These are phyloP conservation scores for Copidosoma floridanum DNA, from an alignment of 1,140 invertebrate genomes.

Conservation along the genomic window DNA sequence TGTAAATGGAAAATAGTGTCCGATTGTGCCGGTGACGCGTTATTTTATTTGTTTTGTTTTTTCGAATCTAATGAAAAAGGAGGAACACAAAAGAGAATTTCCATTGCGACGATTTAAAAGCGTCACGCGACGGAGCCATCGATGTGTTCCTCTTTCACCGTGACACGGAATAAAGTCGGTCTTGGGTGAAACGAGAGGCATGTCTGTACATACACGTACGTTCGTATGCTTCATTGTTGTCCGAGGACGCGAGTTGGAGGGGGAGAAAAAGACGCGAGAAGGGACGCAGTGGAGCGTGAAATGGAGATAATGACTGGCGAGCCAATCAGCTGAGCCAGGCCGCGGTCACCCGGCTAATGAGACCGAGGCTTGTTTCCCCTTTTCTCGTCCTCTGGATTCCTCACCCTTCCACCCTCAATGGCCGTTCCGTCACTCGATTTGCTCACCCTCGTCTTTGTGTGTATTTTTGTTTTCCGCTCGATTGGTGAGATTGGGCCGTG, in stretches of 20 bases:
- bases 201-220: no score
- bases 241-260: no score
- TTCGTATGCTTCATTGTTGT: no score
- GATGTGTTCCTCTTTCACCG: not conserved
- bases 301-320: conserved; percentile 53
- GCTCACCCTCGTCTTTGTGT: not conserved
- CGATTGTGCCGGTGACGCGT: no score
- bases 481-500: no score
- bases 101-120: not conserved
- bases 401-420: not conserved
- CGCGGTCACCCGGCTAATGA: conserved; percentile 27
- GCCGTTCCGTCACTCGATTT: no score
- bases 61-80: no score
- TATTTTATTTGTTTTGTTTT: no score
- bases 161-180: not conserved
- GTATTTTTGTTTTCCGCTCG: not conserved
- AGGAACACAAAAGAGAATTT: no score
- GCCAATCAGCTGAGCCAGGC: conserved; percentile 51
- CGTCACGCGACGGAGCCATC: not conserved
- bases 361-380: not conserved
- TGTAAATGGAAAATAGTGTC: no score
- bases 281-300: conserved; percentile 32
- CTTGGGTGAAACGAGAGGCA: no score
- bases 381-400: not conserved
- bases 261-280: no score